phyloP scores from a whole-genome alignment of 2,888 invertebrate species.

The Drosophila yooni region DNA sequence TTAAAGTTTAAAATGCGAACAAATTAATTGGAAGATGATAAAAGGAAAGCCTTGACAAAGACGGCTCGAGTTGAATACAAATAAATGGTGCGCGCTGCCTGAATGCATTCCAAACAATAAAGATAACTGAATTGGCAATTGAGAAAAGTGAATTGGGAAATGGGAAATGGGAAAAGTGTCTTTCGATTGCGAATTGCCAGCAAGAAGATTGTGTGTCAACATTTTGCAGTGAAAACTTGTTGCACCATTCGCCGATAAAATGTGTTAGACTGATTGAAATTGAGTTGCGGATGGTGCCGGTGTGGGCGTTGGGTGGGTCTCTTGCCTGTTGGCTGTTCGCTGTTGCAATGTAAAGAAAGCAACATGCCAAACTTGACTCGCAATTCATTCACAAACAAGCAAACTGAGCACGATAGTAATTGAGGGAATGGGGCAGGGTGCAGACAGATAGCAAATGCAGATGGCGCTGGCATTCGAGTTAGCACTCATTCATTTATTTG shows the following conservation, averaged over 20 bases:
- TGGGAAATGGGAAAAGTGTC: conserved; percentile 4
- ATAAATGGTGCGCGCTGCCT: background rate
- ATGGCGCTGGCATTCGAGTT: conserved; percentile 38
- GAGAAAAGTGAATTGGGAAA: conserved; percentile 6
- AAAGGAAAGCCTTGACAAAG: background rate
- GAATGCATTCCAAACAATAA: conserved; percentile 3
- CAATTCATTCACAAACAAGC: conserved; percentile 54
- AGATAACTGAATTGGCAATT: conserved; percentile 21
- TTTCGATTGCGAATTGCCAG: conserved; percentile 16
- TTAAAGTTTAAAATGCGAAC: background rate
- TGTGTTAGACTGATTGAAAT: conserved; percentile 19
- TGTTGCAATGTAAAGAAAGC: conserved; percentile 30
- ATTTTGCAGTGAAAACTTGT: conserved; percentile 29
- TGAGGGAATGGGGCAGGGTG: background rate
- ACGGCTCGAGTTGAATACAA: background rate
- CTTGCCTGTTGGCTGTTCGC: background rate
- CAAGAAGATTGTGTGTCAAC: conserved; percentile 17
- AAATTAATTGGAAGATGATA: background rate
- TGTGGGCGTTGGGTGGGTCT: background rate
- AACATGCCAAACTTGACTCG: conserved; percentile 51
- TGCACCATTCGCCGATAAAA: conserved; percentile 21
- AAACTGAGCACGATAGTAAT: background rate
- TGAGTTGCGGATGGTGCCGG: background rate
- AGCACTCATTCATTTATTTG: conserved; percentile 51
- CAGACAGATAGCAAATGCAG: conserved; percentile 25